These are phyloP conservation scores for Gnatocerus cornutus DNA, from an alignment of 2,888 invertebrate genomes.

Conservation along the genomic window DNA sequence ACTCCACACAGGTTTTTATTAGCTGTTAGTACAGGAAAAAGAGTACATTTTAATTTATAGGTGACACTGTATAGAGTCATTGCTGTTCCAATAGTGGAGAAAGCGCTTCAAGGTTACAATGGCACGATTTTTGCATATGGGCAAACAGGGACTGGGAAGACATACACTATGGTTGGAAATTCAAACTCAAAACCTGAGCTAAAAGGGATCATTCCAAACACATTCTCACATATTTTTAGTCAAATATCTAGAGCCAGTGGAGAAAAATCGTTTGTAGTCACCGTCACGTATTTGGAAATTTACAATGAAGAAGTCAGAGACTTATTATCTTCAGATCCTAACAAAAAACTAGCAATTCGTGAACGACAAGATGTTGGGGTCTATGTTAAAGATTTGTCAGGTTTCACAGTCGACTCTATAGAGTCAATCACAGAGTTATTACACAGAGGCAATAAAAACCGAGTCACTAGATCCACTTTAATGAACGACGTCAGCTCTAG, in stretches of 20 bases:
- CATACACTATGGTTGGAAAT: slow-evolving; percentile 98
- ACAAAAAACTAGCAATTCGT: slow-evolving; percentile 91
- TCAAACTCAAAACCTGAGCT: slow-evolving; percentile 90
- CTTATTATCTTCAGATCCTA: slow-evolving; percentile 88
- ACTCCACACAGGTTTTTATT: slow-evolving; percentile 83
- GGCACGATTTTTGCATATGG: slow-evolving; percentile 94
- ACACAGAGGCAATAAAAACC: slow-evolving; percentile 96
- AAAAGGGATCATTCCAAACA: slow-evolving; percentile 98
- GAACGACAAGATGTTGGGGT: slow-evolving; percentile 97
- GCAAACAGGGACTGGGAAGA: slow-evolving; percentile 98
- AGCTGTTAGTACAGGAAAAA: too few relatives aligned
- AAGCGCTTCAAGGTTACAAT: slow-evolving; percentile 97
- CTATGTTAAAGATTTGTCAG: slow-evolving; percentile 97
- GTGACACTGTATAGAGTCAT: slow-evolving; percentile 97
- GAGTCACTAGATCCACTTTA: slow-evolving; percentile 92
- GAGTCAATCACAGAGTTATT: slow-evolving; percentile 69
- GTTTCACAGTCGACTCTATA: slow-evolving; percentile 92
- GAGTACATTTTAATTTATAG: slow-evolving; percentile 69
- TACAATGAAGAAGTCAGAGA: slow-evolving; percentile 99
- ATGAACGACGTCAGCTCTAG: slow-evolving; percentile 98
- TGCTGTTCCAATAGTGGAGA: slow-evolving; percentile 96
- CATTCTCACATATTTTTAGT: slow-evolving; percentile 98
- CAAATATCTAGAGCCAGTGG: slow-evolving; percentile 96
- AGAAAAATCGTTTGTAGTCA: slow-evolving; percentile 84
- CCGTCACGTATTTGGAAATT: slow-evolving; percentile 98